These are phyloP conservation scores for Pristionchus japonicus DNA, from an alignment of 2,888 invertebrate species.

Conservation along the genomic window DNA sequence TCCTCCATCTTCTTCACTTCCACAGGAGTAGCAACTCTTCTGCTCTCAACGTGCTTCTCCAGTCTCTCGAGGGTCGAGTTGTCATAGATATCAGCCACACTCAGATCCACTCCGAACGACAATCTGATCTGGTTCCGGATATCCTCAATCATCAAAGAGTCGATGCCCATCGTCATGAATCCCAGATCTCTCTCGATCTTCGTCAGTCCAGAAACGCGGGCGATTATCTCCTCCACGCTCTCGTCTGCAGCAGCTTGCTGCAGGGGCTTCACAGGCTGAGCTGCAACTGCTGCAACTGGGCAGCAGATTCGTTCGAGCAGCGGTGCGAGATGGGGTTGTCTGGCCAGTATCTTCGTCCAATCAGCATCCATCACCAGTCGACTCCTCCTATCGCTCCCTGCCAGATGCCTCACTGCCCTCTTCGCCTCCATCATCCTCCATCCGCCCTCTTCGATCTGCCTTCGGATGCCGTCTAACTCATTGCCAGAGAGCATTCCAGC, in stretches of 20 bases:
- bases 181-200: slow-evolving; percentile 56
- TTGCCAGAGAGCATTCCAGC: slow-evolving; percentile 66
- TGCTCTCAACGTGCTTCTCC: slow-evolving; percentile 45
- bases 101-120: slow-evolving; percentile 52
- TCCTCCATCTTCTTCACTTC: background rate
- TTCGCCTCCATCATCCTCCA: slow-evolving; percentile 59
- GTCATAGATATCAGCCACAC: slow-evolving; percentile 73
- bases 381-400: background rate
- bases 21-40: background rate
- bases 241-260: background rate
- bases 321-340: slow-evolving; percentile 55
- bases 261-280: background rate
- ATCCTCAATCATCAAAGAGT: slow-evolving; percentile 70
- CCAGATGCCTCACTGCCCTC: slow-evolving; percentile 53
- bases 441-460: slow-evolving; percentile 59
- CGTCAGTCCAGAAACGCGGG: slow-evolving; percentile 57
- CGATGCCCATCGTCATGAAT: slow-evolving; percentile 70
- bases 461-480: slow-evolving; percentile 54
- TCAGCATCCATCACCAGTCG: slow-evolving; percentile 60
- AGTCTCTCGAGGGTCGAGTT: slow-evolving; percentile 57
- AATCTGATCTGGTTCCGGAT: slow-evolving; percentile 54
- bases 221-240: slow-evolving; percentile 54
- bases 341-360: slow-evolving; percentile 53
- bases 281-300: background rate
- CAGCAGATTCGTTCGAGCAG: slow-evolving; percentile 53